These are phyloP conservation scores for Gulo gulo DNA, from an alignment of 2,113 vertebrate species.

Conservation along the genomic window DNA sequence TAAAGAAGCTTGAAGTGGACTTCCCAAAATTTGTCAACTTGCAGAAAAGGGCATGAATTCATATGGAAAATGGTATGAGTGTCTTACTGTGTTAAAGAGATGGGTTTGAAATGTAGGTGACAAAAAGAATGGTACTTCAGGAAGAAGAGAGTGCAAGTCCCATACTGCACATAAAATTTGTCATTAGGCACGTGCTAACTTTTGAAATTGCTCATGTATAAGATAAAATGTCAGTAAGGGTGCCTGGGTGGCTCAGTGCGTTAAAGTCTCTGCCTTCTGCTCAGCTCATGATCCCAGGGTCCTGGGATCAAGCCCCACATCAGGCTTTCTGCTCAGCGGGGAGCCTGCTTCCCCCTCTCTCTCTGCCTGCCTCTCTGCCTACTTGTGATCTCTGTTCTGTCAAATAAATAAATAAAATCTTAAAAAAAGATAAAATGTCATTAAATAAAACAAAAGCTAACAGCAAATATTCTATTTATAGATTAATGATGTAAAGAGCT, in stretches of 20 bases:
- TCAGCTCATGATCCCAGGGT: no score
- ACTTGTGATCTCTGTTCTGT: no score
- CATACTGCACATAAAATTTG: background rate
- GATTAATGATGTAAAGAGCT: background rate
- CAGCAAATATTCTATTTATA: background rate
- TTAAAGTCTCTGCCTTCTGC: no score
- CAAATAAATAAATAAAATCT: no score
- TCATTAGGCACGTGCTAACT: background rate
- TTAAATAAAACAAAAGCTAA: background rate
- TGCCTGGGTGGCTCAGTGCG: no score
- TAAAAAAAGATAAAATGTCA: no score
- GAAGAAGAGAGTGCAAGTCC: background rate
- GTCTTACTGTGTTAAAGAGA: background rate
- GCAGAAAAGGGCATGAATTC: background rate
- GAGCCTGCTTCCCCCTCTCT: no score
- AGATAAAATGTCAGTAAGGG: background rate
- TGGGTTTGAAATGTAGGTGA: background rate
- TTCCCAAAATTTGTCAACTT: background rate
- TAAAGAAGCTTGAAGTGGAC: no score
- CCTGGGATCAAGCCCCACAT: no score
- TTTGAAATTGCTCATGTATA: background rate
- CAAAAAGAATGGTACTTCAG: background rate
- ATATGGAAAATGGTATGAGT: background rate
- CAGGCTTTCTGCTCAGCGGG: no score
- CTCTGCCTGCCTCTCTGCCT: no score